Evolutionary conservation across 2,888 invertebrate species (phyloP), one percentile per base, ranked within the genome.

Genomic region (Digitonthophagus gazella): DNA sequence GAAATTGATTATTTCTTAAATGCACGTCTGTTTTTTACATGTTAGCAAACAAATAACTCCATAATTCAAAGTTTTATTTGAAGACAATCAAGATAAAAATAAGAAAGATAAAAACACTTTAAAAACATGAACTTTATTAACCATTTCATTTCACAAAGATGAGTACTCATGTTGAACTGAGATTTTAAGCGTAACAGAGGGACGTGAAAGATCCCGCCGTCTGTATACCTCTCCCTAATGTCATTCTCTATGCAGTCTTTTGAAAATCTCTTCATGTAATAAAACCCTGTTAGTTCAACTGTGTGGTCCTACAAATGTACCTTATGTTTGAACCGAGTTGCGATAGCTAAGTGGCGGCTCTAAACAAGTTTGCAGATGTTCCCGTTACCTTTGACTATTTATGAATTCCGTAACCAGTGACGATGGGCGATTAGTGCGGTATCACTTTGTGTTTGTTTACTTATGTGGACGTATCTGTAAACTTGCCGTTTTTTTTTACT

Each of bases 121-220:
- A 80, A 78, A 81, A 81, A 82, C 80, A 81, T 80, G 81, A 79
- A 82, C 80, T 80, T 80, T 79, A 74, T 80, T 78, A 78, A 77
- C 78, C 79, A 80, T 69, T 71, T 71, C 80, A 78, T 80, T 80
- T 81, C 79, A 80, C 80, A 82, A 81, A 80, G 78, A 81, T 81
- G 81, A 81, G 80, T 82, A 81, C 79, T 81, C 76, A 78, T 78
- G 79, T 81, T 79, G 79, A 80, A 81, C 79, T 80, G 78, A 79
- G 79, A 79, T 80, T 78, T 78, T 81, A 81, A 82, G 81, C 80
- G 80, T 81, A 81, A 81, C 80, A 80, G 78, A 77, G 76, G 73
- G 68, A 75, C 61, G n/a, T 16, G 15, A 57, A 19, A 73, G 63
- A 67, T 69, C 74, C 78, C 61, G 18, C 19, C 76, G 76, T 79